phyloP scores from a whole-genome alignment of 2,797 vertebrate species.

The Myoxocephalus aenaeus region DNA sequence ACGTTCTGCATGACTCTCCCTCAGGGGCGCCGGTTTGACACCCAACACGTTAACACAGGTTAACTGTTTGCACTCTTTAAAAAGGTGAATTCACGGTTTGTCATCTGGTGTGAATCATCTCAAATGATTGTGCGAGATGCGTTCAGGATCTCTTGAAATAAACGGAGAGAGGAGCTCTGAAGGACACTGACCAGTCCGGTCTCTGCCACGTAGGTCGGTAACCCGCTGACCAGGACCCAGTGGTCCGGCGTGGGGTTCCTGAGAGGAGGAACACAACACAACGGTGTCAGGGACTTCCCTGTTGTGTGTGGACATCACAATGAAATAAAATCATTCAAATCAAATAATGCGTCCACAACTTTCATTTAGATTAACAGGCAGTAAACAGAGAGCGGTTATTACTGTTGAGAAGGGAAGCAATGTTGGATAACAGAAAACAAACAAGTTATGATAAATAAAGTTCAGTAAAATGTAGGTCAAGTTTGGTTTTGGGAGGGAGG shows the following conservation, averaged over 20 bases:
- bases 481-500: neutral
- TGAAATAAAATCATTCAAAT: neutral
- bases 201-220: constrained; percentile 91
- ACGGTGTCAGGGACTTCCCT: neutral
- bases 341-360: neutral
- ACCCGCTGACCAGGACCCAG: constrained; percentile 89
- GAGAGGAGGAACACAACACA: neutral
- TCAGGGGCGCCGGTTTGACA: too few species aligned
- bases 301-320: too few species aligned
- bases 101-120: neutral
- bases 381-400: neutral
- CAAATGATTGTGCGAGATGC: neutral
- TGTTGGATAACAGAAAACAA: neutral
- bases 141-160: neutral
- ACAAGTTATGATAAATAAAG: neutral
- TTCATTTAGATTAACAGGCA: neutral
- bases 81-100: neutral
- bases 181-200: constrained; percentile 88
- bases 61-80: too few species aligned
- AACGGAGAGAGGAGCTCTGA: neutral
- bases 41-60: too few species aligned
- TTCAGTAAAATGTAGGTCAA: neutral
- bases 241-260: constrained; percentile 90
- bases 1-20: too few species aligned
- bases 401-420: constrained; percentile 17